Evolutionary conservation across 2,888 invertebrate genomes (phyloP).

Genomic region (Leptura quadrifasciata): DNA sequence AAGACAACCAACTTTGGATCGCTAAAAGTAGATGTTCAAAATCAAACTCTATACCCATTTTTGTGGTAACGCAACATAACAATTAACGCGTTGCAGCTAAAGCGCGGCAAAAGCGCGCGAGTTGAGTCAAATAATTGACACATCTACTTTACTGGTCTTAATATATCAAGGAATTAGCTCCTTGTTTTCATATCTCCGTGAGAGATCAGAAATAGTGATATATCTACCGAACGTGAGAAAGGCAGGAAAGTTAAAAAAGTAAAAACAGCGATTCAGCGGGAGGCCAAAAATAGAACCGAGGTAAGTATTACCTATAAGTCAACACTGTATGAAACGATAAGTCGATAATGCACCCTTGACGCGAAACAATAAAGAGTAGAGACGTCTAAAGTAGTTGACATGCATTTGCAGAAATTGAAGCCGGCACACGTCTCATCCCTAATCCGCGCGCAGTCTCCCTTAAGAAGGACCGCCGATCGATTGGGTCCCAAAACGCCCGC

Average conservation of each 20-base stretch:
- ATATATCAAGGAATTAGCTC: not conserved
- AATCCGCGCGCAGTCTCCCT: slow-evolving; percentile 30
- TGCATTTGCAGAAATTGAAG: slow-evolving; percentile 31
- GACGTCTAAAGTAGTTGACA: slow-evolving; percentile 40
- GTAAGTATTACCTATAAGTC: not conserved
- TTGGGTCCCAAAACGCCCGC: slow-evolving; percentile 47
- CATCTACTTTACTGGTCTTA: too few species aligned
- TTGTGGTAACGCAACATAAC: too few species aligned
- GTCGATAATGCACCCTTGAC: slow-evolving; percentile 39
- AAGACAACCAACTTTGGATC: not conserved
- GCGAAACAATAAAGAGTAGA: slow-evolving; percentile 32
- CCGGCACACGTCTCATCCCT: slow-evolving; percentile 28
- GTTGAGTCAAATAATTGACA: too few species aligned
- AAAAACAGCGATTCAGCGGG: not conserved
- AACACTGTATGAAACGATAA: slow-evolving; percentile 2
- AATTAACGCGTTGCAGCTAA: too few species aligned
- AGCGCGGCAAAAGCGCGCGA: too few species aligned
- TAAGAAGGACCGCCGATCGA: slow-evolving; percentile 41
- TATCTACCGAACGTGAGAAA: not conserved
- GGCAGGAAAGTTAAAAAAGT: not conserved
- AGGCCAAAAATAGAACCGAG: not conserved
- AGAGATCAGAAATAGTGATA: not conserved
- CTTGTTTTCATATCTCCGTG: not conserved
- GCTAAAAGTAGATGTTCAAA: too few species aligned
- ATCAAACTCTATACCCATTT: too few species aligned